Conservation (phyloP, 2,888 invertebrate genomes). For the Aquatica leii region DNA sequence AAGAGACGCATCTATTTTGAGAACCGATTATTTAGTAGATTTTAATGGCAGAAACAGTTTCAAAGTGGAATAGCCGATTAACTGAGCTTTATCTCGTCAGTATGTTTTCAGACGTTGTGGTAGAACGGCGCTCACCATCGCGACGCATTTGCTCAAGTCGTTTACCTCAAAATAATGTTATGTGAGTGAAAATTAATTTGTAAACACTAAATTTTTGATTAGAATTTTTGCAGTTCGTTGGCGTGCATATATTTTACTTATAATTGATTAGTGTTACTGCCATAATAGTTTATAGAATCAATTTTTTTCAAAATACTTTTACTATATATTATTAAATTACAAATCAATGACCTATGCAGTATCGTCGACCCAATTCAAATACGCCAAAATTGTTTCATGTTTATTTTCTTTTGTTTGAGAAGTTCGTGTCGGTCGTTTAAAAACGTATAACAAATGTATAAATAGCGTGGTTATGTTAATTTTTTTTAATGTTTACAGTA, state of each 20-base stretch:
- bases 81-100: slow-evolving; percentile 19
- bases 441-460: no score
- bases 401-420: no score
- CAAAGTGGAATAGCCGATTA: no score
- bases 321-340: background rate
- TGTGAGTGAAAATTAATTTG: slow-evolving; percentile 21
- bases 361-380: slow-evolving; percentile 19
- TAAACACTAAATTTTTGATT: background rate
- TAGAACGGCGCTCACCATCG: slow-evolving; percentile 16
- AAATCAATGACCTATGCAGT: slow-evolving; percentile 27
- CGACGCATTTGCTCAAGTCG: slow-evolving; percentile 22
- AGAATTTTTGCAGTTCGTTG: background rate
- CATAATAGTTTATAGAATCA: background rate
- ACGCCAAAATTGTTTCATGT: no score
- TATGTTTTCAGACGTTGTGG: slow-evolving; percentile 19
- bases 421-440: no score
- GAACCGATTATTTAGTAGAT: no score
- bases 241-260: background rate
- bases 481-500: no score
- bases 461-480: no score
- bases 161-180: slow-evolving; percentile 29
- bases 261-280: background rate
- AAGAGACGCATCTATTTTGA: no score
- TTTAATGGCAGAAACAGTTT: no score
- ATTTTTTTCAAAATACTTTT: background rate